These are phyloP conservation scores for Anthonomus grandis DNA, from an alignment of 1,140 invertebrate species.

Conservation along the genomic window DNA sequence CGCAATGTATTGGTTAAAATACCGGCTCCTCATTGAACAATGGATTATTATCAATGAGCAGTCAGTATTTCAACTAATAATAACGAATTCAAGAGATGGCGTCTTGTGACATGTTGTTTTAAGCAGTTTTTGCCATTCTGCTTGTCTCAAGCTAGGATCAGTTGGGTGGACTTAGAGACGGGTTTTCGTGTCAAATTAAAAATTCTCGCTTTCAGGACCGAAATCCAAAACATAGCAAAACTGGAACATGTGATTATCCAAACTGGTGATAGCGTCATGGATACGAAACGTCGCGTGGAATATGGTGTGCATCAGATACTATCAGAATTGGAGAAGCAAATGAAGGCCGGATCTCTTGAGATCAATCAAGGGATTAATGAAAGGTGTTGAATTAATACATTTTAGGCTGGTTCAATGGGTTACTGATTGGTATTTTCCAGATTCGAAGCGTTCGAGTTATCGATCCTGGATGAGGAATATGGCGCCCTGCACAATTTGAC, in stretches of 20 bases:
- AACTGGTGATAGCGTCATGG: conserved; percentile 79
- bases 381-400: conserved; percentile 43
- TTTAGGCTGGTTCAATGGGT: background rate
- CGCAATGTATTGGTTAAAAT: no score
- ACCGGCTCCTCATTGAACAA: no score
- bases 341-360: conserved; percentile 63
- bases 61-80: no score
- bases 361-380: conserved; percentile 66
- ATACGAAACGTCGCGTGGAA: conserved; percentile 79
- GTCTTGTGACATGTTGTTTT: no score
- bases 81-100: no score
- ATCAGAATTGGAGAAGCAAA: conserved; percentile 69
- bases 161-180: no score
- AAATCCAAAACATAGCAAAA: conserved; percentile 62
- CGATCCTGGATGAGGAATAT: conserved; percentile 71
- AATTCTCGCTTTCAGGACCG: conserved; percentile 30
- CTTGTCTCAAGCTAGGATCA: no score
- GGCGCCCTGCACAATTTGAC: conserved; percentile 72
- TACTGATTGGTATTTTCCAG: conserved; percentile 44
- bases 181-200: no score
- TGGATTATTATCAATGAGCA: no score
- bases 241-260: conserved; percentile 77
- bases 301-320: conserved; percentile 82
- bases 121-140: no score
- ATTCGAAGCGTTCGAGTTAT: conserved; percentile 66